Base-by-base conservation (phyloP, 1,140 invertebrate genomes). In the Drosophila navojoa region DNA sequence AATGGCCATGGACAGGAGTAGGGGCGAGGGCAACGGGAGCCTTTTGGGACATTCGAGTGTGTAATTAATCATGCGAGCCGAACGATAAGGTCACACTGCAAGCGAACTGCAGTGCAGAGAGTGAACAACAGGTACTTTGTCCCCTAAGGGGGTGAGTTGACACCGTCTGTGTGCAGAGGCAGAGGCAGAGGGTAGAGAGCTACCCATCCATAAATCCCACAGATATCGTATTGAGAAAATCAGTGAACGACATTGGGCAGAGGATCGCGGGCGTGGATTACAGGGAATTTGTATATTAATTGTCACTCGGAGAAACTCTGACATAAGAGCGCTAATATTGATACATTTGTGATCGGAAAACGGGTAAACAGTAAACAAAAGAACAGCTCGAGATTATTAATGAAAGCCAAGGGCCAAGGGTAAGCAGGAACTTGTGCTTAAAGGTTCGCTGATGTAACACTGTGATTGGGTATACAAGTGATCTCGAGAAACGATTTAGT, bases 281-380 rank as follows among this genome's bases (percentile, higher is more conserved):
- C 71, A 75, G 47, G 57, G 73, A 76, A 86, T 81, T 86, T 73
- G 44, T 79, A 87, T 87, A 87, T 81, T 87, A 79, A 87, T 68
- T 52, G 66, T 58, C 45, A 59, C 53, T 67, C 32, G n/a, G 40
- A 40, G 49, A 44, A n/a, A 73, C 63, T 42, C 32, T 63, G 82
- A 87, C 82, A 82, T 87, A 82, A 86, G 69, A 81, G 78, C 76
- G 75, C 54, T 58, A 87, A 79, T 81, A 72, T 87, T 86, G 64
- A 86, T 87, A 78, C 75, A 68, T 85, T 81, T 66, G 61, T 60
- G 71, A 63, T 44, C 58, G 42, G n/a, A 16, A 25, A 40, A 27
- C 9, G 54, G 60, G 58, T 7, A 32, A 22, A 25, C n/a, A 45
- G 42, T 22, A 22, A 22, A 29, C 27, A 29, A 45, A 5, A 11